Evolutionary conservation across 2,888 invertebrate genomes (phyloP).

Genomic region (Thelaira solivaga): DNA sequence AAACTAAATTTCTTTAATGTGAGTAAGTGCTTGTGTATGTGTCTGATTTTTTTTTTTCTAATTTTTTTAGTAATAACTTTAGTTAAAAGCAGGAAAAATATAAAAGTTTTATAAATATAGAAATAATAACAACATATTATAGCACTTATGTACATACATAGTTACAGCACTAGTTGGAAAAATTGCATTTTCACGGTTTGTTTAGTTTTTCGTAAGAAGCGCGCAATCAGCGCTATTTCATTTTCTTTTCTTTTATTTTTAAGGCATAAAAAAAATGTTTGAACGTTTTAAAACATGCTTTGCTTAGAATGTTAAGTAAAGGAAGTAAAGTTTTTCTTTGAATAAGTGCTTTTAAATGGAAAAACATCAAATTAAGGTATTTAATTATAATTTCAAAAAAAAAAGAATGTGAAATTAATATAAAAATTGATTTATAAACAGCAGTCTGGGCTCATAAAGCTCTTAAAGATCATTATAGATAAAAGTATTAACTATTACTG

Average conservation of each 20-base stretch:
- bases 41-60: neutral
- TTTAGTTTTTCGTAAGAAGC: conserved; percentile 63
- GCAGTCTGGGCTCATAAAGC: too few relatives aligned
- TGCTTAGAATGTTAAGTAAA: conserved; percentile 10
- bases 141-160: neutral
- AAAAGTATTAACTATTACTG: too few relatives aligned
- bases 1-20: neutral
- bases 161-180: conserved; percentile 60
- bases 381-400: neutral
- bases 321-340: conserved; percentile 35
- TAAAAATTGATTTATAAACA: neutral
- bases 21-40: conserved; percentile 24
- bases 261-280: conserved; percentile 27
- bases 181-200: conserved; percentile 75
- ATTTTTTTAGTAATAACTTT: neutral
- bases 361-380: neutral
- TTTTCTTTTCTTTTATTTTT: conserved; percentile 16
- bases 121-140: conserved; percentile 12
- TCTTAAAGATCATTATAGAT: too few relatives aligned
- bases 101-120: conserved; percentile 1
- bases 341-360: conserved; percentile 24
- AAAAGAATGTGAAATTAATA: neutral
- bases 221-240: conserved; percentile 38
- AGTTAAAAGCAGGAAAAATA: conserved; percentile 30
- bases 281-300: conserved; percentile 30